Base-by-base conservation (phyloP, 1,140 invertebrate genomes). In the Eriosoma lanigerum region DNA sequence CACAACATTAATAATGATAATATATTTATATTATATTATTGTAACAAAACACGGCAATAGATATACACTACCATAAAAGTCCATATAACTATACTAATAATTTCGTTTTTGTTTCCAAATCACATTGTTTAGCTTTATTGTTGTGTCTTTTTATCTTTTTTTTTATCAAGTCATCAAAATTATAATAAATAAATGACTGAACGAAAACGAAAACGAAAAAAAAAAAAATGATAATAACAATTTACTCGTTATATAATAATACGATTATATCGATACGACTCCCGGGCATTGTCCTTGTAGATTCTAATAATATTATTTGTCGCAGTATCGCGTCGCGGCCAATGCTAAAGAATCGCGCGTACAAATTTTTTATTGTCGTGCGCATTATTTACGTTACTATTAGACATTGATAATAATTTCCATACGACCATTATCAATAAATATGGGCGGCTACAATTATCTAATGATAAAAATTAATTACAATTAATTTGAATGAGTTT, bases 121-220 rank as follows among this genome's bases (percentile, higher is more conserved):
- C 32, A n/a, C n/a, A 38, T 38, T 38, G 32, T 38, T 8, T 38
- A 38, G 8, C 0, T 66, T n/a, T 2, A 62, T 62, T 19, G n/a
- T 54, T 46, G n/a, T 24, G 0, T 66, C 19, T 46, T 66, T 6
- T 66, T 32, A 1, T 17, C 15, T 66, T 21, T 13, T 10, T 58
- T 26, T 24, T 32, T 32, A 32, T 66, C n/a, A n/a, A 66, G 52
- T 32, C 19, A 32, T 66, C n/a, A n/a, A 66, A 19, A 21, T 24
- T 66, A 38, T 38, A 62, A 66, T 44, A 4, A 15, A 66, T 66
- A 46, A 66, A 66, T 46, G 12, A 66, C 64, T 66, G n/a, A 10
- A 46, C 64, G 38, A 46, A 46, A n/a, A n/a, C n/a, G n/a, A n/a
- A n/a, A n/a, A n/a, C n/a, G n/a, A n/a, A n/a, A n/a, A n/a, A n/a